Evolutionary conservation across 1,140 invertebrate species (phyloP), one percentile per base, ranked within the genome.

Genomic region (Colletes gigas): DNA sequence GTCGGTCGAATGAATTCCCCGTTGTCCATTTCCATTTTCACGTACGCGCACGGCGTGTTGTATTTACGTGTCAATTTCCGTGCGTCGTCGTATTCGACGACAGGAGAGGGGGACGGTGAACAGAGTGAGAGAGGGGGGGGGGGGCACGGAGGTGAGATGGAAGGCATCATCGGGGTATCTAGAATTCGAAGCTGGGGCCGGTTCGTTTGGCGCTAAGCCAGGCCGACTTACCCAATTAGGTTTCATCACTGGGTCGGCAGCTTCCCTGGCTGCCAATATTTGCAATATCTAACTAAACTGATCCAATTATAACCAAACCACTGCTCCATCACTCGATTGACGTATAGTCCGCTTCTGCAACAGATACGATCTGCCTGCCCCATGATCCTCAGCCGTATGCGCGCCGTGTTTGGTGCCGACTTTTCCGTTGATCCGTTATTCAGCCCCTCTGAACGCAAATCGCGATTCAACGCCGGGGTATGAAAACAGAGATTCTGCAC

Each of bases 141-240:
- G 57, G 21, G 41, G 4, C 15, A 52, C 47, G 17, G 55, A 41
- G 55, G 57, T 17, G 65, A 63, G 54, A 74, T 68, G 55, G 72
- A 62, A 81, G 63, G 62, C 63, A 72, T 82, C 74, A 74, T 74
- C 84, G 83, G 39, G 50, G 59, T 85, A 86, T 86, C 83, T 85
- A 85, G 85, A 85, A 86, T 87, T 83, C 81, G 81, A 86, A 83
- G 84, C 71, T 78, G 57, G 74, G 50, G 70, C 78, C 55, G 73
- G 71, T 84, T 86, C 82, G 86, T 86, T 88, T 93, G 92, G 92
- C 92, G 82, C 67, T 17, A 67, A 73, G 90, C 92, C 92, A 93
- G 92, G 85, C 89, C 91, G 90, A 93, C 91, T 93, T 93, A 91
- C 92, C 92, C 90, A 93, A 92, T 93, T 92, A 92, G 89, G 89